phyloP scores from a whole-genome alignment of 2,888 invertebrate genomes.

The Priocnemis perturbator region DNA sequence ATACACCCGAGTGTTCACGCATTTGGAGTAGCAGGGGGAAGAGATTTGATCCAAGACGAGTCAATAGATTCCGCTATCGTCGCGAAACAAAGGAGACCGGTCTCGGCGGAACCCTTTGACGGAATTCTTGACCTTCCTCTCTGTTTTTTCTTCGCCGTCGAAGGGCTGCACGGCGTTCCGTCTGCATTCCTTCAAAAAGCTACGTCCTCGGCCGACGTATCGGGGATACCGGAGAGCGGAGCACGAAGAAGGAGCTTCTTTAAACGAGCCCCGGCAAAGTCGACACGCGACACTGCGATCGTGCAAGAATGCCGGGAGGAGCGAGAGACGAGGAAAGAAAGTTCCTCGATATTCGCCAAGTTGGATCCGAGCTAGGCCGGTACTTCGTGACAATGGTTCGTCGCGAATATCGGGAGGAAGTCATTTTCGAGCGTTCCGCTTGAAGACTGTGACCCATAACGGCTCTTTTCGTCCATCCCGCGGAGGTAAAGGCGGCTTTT shows the following conservation, averaged over 20 bases:
- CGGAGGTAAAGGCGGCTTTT: slow-evolving; percentile 54
- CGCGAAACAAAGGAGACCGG: slow-evolving; percentile 33
- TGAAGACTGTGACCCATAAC: slow-evolving; percentile 17
- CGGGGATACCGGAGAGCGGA: slow-evolving; percentile 6
- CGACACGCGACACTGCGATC: too few species aligned
- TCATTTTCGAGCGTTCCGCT: slow-evolving; percentile 33
- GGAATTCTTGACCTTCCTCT: slow-evolving; percentile 40
- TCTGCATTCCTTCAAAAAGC: slow-evolving; percentile 44
- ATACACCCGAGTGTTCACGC: too few species aligned
- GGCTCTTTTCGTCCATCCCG: slow-evolving; percentile 47
- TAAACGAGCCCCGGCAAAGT: slow-evolving; percentile 8
- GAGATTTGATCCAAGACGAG: slow-evolving; percentile 31
- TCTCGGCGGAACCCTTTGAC: slow-evolving; percentile 43
- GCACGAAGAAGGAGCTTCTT: slow-evolving; percentile 3
- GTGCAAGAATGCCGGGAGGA: too few species aligned
- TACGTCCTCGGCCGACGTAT: slow-evolving; percentile 14
- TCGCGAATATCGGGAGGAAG: slow-evolving; percentile 45
- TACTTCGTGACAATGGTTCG: slow-evolving; percentile 41
- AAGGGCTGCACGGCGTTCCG: slow-evolving; percentile 30
- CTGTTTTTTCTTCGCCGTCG: slow-evolving; percentile 33
- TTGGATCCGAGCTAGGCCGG: too few species aligned
- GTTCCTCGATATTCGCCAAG: slow-evolving; percentile 13
- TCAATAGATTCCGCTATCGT: slow-evolving; percentile 26
- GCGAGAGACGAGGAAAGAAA: not conserved
- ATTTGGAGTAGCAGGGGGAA: slow-evolving; percentile 23